phyloP scores from a whole-genome alignment of 2,797 vertebrate genomes.

The Hozukius guyotensis region DNA sequence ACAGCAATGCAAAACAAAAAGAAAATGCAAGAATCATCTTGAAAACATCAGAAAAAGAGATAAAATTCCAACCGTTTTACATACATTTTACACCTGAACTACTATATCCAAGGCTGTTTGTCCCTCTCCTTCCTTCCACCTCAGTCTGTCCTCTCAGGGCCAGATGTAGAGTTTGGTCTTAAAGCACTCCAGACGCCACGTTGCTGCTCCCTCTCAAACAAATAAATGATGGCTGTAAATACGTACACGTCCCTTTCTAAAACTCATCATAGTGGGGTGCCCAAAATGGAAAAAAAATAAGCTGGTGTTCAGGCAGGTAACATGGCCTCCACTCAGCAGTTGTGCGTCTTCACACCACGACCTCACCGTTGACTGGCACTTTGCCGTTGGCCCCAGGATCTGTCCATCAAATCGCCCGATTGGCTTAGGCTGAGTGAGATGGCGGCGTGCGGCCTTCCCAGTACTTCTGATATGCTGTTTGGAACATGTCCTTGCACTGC shows the following conservation, averaged over 20 bases:
- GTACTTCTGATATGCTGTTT: constrained; percentile 87
- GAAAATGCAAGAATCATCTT: constrained; percentile 9
- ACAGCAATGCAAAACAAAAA: constrained; percentile 53
- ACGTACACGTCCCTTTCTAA: not conserved
- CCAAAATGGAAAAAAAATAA: constrained; percentile 1
- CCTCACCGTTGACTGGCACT: not conserved
- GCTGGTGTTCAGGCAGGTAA: not conserved
- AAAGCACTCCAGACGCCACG: not conserved
- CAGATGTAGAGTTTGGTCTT: not conserved
- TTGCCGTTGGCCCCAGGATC: constrained; percentile 46
- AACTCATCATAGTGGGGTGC: not conserved
- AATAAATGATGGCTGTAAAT: constrained; percentile 13
- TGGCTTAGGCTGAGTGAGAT: constrained; percentile 12
- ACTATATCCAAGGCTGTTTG: not conserved
- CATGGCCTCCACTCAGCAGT: not conserved
- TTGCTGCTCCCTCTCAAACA: constrained; percentile 6
- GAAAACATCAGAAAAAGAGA: constrained; percentile 19
- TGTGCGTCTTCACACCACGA: not conserved
- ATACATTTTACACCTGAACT: constrained; percentile 39
- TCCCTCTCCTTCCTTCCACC: not conserved
- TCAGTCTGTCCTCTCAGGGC: constrained; percentile 12
- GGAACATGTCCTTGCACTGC: constrained; percentile 91
- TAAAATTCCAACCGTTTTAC: constrained; percentile 42
- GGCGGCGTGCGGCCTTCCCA: constrained; percentile 81
- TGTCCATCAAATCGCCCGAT: constrained; percentile 24